Conservation (phyloP, 2,888 invertebrate genomes). For the Drosophila algonquin region DNA sequence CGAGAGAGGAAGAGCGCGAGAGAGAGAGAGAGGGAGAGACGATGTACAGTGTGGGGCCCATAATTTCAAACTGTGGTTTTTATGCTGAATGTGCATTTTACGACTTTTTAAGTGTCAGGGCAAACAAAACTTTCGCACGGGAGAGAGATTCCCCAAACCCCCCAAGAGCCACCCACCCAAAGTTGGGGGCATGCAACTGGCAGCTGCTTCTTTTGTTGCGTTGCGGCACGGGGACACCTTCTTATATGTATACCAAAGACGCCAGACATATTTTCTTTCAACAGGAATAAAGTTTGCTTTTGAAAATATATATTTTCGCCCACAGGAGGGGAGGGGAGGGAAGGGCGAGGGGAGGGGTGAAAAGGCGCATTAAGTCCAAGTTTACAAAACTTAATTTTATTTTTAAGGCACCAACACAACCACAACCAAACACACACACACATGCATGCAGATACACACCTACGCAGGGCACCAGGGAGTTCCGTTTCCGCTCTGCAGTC, state of each 20-base stretch:
- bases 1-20: conserved; percentile 2
- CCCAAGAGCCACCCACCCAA: conserved; percentile 9
- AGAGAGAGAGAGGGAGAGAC: neutral
- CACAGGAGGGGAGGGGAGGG: neutral
- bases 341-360: neutral
- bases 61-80: conserved; percentile 70
- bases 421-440: conserved; percentile 6
- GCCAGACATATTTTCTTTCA: conserved; percentile 60
- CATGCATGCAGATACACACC: neutral
- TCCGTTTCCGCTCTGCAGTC: conserved; percentile 49
- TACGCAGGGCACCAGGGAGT: conserved; percentile 25
- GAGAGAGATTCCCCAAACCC: conserved; percentile 35
- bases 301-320: conserved; percentile 53
- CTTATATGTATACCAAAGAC: conserved; percentile 33
- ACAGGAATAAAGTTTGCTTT: conserved; percentile 60
- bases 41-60: conserved; percentile 50
- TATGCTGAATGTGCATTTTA: conserved; percentile 75
- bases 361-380: conserved; percentile 45
- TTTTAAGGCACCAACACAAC: conserved; percentile 51
- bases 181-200: conserved; percentile 33
- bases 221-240: conserved; percentile 41
- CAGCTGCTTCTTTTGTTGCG: conserved; percentile 31
- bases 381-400: conserved; percentile 62
- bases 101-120: conserved; percentile 74
- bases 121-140: conserved; percentile 68